Percentiles rank a stretch among this genome's conserved stretches.
These are phyloP conservation scores for Aleiodes leptofemur DNA, from an alignment of 2,888 invertebrate genomes.

Conservation along the genomic window DNA sequence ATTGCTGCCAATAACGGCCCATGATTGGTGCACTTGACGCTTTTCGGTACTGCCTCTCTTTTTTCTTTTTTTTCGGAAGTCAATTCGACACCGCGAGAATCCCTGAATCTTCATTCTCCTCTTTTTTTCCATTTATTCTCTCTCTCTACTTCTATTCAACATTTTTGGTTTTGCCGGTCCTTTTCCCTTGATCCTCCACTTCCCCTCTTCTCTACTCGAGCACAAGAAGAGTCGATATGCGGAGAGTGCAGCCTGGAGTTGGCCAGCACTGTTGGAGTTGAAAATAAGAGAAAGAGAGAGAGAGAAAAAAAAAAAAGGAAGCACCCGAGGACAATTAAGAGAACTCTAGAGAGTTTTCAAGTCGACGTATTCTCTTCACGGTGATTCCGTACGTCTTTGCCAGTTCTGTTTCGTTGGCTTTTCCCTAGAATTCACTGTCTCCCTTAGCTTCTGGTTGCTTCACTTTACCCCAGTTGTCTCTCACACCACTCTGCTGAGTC, in stretches of 20 bases:
- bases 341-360: constrained; percentile 57
- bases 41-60: constrained; percentile 60
- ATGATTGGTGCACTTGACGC: constrained; percentile 72
- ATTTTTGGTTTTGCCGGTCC: constrained; percentile 22
- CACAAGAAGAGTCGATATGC: constrained; percentile 6
- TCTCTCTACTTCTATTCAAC: constrained; percentile 51
- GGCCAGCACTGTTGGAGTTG: constrained; percentile 13
- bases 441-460: constrained; percentile 29
- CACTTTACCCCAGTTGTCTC: constrained; percentile 48
- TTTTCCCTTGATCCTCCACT: constrained; percentile 35
- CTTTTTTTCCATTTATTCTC: neutral
- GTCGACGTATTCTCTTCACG: constrained; percentile 56
- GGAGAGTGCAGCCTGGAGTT: constrained; percentile 20
- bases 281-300: neutral
- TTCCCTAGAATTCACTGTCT: constrained; percentile 32
- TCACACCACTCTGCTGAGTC: constrained; percentile 6
- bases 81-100: constrained; percentile 41
- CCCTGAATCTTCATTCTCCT: constrained; percentile 15
- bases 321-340: constrained; percentile 53
- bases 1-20: constrained; percentile 73
- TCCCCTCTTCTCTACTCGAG: neutral
- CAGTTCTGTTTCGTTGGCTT: constrained; percentile 45
- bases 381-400: constrained; percentile 48
- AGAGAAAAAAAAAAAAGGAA: constrained; percentile 16
- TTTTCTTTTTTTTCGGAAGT: constrained; percentile 68